Evolutionary conservation across 2,113 vertebrate genomes (phyloP), one percentile per base, ranked within the genome.

Genomic region (Forbesichthys agassizii): DNA sequence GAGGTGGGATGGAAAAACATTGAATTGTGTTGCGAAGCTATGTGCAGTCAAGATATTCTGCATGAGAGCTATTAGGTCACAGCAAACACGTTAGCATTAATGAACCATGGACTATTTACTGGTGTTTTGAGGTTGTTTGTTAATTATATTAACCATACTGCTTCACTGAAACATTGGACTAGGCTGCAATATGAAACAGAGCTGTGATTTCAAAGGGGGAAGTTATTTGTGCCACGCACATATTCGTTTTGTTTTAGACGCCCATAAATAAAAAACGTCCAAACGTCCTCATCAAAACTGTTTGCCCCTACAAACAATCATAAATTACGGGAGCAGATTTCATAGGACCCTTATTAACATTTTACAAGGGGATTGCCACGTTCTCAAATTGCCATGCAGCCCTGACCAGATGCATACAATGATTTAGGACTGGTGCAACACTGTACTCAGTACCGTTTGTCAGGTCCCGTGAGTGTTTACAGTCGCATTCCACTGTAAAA

Each of bases 31-130:
- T 87, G 89, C 77, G 2, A 72, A 84, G 79, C 83, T 84, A 70
- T 88, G 59, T 48, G 80, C 84, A 86, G 85, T 87, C 86, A 78
- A 61, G 6, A 80, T 68, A 68, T 42, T 8, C 36, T 42, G 36
- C 77, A 71, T 86, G 82, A 75, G 73, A 77, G 82, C 82, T 78
- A 84, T 89, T 89, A 86, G 78, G 78, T 52, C 83, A 83, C 66
- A 75, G 80, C 83, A 81, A 91, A 89, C 77, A 87, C 58, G 75
- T 80, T 86, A 80, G 78, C 78, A 83, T 48, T 61, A 64, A 74
- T 79, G 83, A 88, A 80, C 85, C 87, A 86, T 70, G 53, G 71
- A 49, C 74, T 84, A 86, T 86, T 78, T 81, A 67, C 67, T 78
- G 33, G 42, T 73, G 73, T 86, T 27, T 76, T 67, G 64, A 74